Evolutionary conservation across 2,888 invertebrate genomes (phyloP).

Genomic region (Frankliniella intonsa): DNA sequence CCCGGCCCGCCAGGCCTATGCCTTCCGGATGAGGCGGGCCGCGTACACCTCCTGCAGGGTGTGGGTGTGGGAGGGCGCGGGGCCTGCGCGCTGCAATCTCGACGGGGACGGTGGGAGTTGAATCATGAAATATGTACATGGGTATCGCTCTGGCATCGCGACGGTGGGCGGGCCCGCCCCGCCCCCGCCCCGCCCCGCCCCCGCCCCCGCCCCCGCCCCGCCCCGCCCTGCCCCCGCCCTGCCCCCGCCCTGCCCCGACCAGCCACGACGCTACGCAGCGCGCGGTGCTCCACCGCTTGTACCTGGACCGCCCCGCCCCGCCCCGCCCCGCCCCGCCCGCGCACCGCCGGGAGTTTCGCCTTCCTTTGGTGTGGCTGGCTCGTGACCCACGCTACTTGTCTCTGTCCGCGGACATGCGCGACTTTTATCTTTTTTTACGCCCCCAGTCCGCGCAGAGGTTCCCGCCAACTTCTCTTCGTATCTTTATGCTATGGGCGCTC

Average conservation of each 20-base stretch:
- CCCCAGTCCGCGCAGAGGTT: no score
- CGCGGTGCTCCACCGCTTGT: neutral
- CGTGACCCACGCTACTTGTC: no score
- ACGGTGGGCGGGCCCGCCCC: neutral
- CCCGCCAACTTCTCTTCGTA: no score
- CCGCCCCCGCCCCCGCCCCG: conserved; percentile 24
- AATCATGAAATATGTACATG: conserved; percentile 1
- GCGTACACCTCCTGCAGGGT: no score
- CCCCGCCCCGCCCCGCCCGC: neutral
- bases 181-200: conserved; percentile 21
- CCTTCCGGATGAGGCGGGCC: no score
- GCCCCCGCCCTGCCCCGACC: conserved; percentile 14
- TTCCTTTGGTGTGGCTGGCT: no score
- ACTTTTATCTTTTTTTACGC: no score
- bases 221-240: neutral
- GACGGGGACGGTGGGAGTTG: conserved; percentile 6
- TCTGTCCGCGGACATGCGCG: no score
- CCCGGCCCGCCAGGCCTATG: no score
- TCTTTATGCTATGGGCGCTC: no score
- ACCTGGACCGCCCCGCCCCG: neutral
- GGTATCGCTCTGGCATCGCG: conserved; percentile 6
- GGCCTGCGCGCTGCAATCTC: neutral
- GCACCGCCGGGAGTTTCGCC: neutral
- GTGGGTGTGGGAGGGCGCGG: no score
- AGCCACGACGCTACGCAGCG: neutral